These are phyloP conservation scores for Dromiciops gliroides DNA, from an alignment of 2,113 vertebrate species.

Conservation along the genomic window DNA sequence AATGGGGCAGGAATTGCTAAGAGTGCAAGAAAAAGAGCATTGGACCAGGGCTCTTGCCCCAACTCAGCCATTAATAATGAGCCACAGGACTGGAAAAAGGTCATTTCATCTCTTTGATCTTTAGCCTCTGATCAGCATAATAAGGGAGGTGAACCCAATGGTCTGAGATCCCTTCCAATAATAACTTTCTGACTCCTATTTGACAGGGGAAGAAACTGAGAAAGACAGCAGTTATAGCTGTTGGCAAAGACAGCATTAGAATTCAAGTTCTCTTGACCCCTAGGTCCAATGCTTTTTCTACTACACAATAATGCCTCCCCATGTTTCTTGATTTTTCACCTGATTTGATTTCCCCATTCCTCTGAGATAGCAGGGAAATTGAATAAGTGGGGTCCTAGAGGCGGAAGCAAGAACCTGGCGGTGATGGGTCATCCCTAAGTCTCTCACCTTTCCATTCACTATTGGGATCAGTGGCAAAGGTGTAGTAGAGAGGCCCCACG, in stretches of 20 bases:
- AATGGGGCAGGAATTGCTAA: neutral
- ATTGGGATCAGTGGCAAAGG: constrained; percentile 96
- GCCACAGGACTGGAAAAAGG: neutral
- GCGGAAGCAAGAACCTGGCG: neutral
- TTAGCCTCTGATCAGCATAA: neutral
- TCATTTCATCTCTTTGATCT: neutral
- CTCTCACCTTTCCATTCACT: constrained; percentile 93
- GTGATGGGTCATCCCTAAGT: neutral
- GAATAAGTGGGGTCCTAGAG: neutral
- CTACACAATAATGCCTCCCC: neutral
- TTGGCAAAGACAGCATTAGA: neutral
- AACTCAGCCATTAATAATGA: neutral
- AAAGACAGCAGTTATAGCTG: neutral
- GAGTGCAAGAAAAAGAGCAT: neutral
- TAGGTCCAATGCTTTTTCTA: neutral
- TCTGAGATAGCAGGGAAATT: neutral
- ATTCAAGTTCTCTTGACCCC: neutral
- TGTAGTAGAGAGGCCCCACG: constrained; percentile 97
- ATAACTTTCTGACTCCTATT: neutral
- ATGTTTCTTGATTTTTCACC: neutral
- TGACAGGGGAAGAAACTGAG: neutral
- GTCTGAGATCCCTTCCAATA: neutral
- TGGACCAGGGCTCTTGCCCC: neutral
- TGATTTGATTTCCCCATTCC: neutral
- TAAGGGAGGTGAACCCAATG: neutral